These are phyloP conservation scores for Candoia aspera DNA, from an alignment of 2,113 vertebrate genomes.

Conservation along the genomic window DNA sequence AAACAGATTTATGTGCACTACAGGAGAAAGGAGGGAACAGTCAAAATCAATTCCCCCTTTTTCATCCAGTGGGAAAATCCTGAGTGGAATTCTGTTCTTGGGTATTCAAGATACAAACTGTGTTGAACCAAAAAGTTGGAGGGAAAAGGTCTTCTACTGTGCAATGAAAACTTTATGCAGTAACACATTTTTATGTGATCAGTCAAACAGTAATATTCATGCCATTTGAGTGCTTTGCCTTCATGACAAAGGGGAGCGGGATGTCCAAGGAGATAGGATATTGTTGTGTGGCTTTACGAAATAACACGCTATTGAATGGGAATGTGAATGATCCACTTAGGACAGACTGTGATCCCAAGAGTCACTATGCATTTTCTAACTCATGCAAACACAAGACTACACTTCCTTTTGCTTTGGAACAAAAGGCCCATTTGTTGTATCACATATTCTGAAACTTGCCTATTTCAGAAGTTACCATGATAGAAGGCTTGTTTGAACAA, in stretches of 20 bases:
- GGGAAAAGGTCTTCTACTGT: background rate
- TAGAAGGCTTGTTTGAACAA: background rate
- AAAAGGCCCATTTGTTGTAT: background rate
- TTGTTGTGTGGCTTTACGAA: conserved; percentile 25
- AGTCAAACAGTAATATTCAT: background rate
- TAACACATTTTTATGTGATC: background rate
- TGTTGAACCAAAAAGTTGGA: background rate
- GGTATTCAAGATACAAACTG: background rate
- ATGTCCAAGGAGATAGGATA: conserved; percentile 7
- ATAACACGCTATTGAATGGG: background rate
- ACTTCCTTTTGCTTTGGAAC: background rate
- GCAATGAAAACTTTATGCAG: background rate
- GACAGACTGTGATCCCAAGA: background rate
- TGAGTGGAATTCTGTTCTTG: background rate
- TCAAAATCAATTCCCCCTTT: background rate
- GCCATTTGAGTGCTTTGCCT: background rate
- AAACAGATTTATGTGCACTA: background rate
- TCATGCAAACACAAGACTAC: background rate
- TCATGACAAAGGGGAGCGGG: background rate
- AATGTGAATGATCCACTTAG: background rate
- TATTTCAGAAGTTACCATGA: background rate
- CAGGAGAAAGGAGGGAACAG: background rate
- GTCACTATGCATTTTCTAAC: background rate
- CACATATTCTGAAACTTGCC: background rate
- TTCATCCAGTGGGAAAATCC: background rate